Base-by-base conservation (phyloP, 2,888 invertebrate species). In the Drosophila limbata region DNA sequence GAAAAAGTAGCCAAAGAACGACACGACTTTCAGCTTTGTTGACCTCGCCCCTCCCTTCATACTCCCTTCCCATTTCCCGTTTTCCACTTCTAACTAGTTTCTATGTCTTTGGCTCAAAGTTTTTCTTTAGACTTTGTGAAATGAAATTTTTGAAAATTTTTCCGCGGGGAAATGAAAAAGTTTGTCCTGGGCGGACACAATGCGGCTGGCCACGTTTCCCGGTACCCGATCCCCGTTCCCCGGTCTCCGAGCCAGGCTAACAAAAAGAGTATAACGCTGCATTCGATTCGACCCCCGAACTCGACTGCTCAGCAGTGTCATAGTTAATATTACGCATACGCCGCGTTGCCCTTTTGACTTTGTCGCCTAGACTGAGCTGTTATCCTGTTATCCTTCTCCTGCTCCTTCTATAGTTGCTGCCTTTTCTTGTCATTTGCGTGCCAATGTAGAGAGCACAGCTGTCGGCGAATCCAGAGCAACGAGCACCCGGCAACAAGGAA, bases 111-210 rank as follows among this genome's bases (percentile, higher is more conserved):
- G 89, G 84, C 55, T 57, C 53, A 89, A 85, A 85, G 83, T 85
- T 89, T 82, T 89, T 70, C 81, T 68, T 83, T 73, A 75, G 84
- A 75, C 86, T 75, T 83, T 88, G 86, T 70, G 88, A 88, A 86
- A 86, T 88, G 81, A 88, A 89, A 86, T 86, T 86, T 86, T 89
- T 88, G 76, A 88, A 86, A 89, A 86, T 88, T 86, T 79, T 88
- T 81, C 90, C 87, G 81, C 88, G 84, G 90, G 90, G 90, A 90
- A 89, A 90, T 89, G 87, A 79, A 79, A 90, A 89, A 89, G 79
- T 89, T 89, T 86, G 77, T 72, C 82, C 82, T 79, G 69, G n/a
- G 67, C 87, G 81, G 79, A 88, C 88, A 84, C 84, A 88, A 88
- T 84, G 83, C 84, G 88, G 83, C 86, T 78, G 86, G 75, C 68